These are phyloP conservation scores for Proteles cristata DNA, from an alignment of 2,113 vertebrate genomes.

Conservation along the genomic window DNA sequence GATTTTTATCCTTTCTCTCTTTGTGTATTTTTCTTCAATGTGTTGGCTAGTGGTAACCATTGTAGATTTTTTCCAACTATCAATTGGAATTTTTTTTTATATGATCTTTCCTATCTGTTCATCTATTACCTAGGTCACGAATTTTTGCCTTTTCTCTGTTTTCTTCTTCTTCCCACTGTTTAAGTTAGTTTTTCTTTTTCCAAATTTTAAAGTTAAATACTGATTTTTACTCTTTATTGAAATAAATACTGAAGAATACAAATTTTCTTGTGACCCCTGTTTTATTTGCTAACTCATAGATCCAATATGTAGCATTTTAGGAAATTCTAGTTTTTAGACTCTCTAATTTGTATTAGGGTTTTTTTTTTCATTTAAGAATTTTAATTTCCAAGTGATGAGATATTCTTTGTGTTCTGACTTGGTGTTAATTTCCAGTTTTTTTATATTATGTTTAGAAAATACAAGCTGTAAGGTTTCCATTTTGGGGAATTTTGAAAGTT, in stretches of 20 bases:
- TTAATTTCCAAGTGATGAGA: not conserved
- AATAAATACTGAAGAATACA: not conserved
- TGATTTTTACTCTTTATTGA: constrained; percentile 17
- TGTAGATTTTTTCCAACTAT: not conserved
- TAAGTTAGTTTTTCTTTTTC: not conserved
- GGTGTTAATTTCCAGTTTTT: not conserved
- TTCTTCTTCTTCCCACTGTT: not conserved
- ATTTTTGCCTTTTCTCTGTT: not conserved
- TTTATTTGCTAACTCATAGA: not conserved
- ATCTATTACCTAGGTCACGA: not conserved
- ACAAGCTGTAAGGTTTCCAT: not conserved
- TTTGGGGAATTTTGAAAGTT: not conserved
- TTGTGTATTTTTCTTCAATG: not conserved
- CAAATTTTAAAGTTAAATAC: constrained; percentile 9
- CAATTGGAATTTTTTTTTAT: not conserved
- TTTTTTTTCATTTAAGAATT: not conserved
- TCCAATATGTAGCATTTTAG: not conserved
- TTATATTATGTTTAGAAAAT: not conserved
- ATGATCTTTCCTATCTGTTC: not conserved
- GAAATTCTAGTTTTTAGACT: not conserved
- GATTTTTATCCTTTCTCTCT: not conserved
- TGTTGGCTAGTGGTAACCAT: not conserved
- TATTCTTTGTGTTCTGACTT: not conserved
- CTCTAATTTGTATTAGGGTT: not conserved
- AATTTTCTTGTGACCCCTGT: not conserved